These are phyloP conservation scores for Choristoneura rosaceana DNA, from an alignment of 2,888 invertebrate species.

Conservation along the genomic window DNA sequence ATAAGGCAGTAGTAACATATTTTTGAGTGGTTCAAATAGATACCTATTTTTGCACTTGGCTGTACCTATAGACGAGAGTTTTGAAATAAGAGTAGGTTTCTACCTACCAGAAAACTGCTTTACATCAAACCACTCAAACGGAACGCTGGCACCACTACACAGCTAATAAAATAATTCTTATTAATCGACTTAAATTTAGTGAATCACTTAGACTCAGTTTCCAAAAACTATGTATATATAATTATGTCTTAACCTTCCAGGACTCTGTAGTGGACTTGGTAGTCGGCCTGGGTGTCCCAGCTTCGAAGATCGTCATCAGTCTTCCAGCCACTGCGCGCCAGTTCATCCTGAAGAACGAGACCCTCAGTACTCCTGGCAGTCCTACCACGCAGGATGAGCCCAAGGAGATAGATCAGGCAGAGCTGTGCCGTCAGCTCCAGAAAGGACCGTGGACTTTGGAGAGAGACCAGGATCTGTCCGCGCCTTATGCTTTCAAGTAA, in stretches of 20 bases:
- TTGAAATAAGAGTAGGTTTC: too few relatives aligned
- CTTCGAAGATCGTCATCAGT: slow-evolving; percentile 89
- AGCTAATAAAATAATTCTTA: too few relatives aligned
- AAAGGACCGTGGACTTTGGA: slow-evolving; percentile 90
- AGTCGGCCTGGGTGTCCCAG: slow-evolving; percentile 89
- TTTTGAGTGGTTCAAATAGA: too few relatives aligned
- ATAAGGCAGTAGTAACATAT: too few relatives aligned
- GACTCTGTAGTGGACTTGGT: slow-evolving; percentile 91
- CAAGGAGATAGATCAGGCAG: slow-evolving; percentile 82
- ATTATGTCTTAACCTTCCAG: slow-evolving; percentile 79
- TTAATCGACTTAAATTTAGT: too few relatives aligned
- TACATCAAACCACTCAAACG: too few relatives aligned
- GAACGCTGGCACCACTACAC: too few relatives aligned
- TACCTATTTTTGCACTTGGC: too few relatives aligned
- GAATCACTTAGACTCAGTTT: too few relatives aligned
- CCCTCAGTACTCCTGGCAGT: slow-evolving; percentile 89
- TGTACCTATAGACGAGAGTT: too few relatives aligned
- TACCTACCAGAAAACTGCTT: too few relatives aligned
- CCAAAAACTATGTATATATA: slow-evolving; percentile 12
- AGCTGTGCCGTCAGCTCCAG: slow-evolving; percentile 86
- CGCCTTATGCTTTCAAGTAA: slow-evolving; percentile 90
- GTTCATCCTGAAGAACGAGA: slow-evolving; percentile 87
- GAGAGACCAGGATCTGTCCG: slow-evolving; percentile 91
- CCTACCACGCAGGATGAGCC: slow-evolving; percentile 86
- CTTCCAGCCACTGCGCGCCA: slow-evolving; percentile 89